Percentiles rank a stretch among this genome's conserved stretches.
phyloP scores from a whole-genome alignment of 2,113 vertebrate genomes.

The Daphoenositta chrysoptera region DNA sequence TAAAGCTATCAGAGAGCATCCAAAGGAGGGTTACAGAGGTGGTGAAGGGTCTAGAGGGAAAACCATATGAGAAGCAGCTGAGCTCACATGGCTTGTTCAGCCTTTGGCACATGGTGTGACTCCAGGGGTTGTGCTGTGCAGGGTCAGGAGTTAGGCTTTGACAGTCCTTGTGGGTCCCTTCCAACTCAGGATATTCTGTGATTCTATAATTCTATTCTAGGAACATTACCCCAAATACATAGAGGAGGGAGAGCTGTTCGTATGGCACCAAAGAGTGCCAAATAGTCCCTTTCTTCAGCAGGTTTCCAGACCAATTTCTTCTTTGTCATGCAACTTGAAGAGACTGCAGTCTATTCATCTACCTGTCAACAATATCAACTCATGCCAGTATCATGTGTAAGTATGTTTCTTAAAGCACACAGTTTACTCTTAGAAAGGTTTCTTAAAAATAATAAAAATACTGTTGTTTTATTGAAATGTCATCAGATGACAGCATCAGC shows the following conservation, averaged over 20 bases:
- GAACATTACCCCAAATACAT: neutral
- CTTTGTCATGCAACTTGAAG: neutral
- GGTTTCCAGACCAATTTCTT: neutral
- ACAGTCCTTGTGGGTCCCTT: neutral
- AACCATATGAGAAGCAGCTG: neutral
- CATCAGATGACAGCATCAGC: neutral
- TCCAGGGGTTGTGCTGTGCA: neutral
- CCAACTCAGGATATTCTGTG: neutral
- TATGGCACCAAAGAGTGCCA: neutral
- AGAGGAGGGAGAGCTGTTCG: neutral
- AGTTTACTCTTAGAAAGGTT: neutral
- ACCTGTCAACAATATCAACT: neutral
- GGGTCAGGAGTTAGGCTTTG: neutral
- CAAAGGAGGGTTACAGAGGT: neutral
- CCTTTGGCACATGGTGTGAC: neutral
- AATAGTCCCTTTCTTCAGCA: neutral
- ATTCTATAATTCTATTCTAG: neutral
- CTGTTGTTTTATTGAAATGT: neutral
- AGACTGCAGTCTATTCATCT: neutral
- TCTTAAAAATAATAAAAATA: neutral
- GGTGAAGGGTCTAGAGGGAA: neutral
- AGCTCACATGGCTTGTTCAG: neutral
- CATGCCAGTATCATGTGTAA: neutral
- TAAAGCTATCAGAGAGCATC: neutral
- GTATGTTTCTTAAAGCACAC: neutral